Conservation (phyloP, 2,113 vertebrate genomes). For the Penelope pileata region DNA sequence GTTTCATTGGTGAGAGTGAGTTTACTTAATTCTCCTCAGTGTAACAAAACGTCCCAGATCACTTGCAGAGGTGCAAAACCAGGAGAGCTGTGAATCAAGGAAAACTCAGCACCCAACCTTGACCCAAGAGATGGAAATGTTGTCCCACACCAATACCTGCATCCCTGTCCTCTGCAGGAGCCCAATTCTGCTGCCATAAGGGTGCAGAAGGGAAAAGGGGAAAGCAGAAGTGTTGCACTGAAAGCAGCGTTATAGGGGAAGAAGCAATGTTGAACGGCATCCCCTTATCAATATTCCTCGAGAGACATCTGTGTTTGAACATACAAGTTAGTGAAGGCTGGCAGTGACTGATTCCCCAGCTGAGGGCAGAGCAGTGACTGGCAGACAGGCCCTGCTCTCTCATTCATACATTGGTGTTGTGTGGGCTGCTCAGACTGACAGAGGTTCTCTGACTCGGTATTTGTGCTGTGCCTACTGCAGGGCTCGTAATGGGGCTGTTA, state of each 20-base stretch:
- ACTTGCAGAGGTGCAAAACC: neutral
- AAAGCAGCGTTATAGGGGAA: neutral
- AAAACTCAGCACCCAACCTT: neutral
- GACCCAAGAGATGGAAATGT: neutral
- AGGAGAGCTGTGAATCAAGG: accelerated
- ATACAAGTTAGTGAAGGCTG: neutral
- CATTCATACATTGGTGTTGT: neutral
- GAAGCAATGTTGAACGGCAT: neutral
- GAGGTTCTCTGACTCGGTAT: neutral
- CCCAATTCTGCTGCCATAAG: neutral
- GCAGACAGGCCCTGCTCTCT: neutral
- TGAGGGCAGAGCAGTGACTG: neutral
- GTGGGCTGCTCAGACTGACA: neutral
- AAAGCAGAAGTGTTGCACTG: neutral
- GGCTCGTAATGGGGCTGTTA: neutral
- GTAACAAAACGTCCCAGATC: neutral
- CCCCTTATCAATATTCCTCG: neutral
- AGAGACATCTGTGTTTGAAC: neutral
- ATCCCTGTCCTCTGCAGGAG: neutral
- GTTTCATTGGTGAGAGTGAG: neutral
- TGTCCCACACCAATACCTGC: neutral
- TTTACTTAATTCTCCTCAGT: neutral
- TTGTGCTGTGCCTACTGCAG: neutral
- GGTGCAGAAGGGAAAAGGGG: neutral
- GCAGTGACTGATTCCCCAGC: neutral